phyloP scores from a whole-genome alignment of 2,888 invertebrate genomes.

The Nymphalis urticae region DNA sequence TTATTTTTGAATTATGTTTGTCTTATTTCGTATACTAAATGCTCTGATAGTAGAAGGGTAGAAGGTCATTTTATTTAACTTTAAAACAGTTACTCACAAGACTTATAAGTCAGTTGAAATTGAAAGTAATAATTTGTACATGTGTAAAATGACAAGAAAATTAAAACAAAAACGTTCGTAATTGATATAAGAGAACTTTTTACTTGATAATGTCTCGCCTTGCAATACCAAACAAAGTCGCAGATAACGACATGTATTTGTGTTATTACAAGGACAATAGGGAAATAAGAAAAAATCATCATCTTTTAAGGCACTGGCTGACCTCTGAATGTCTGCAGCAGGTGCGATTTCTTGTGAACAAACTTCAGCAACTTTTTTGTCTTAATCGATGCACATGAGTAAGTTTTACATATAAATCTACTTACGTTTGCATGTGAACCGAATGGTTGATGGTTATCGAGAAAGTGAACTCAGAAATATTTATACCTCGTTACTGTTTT shows the following conservation, averaged over 20 bases:
- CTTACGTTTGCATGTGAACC: conserved; percentile 27
- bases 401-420: conserved; percentile 18
- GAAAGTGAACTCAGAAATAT: conserved; percentile 8
- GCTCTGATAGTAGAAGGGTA: too few relatives aligned
- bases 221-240: background rate
- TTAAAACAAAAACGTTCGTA: too few relatives aligned
- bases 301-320: conserved; percentile 32
- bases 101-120: too few relatives aligned
- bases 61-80: too few relatives aligned
- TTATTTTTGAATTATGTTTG: too few relatives aligned
- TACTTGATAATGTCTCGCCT: background rate
- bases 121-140: too few relatives aligned
- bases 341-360: conserved; percentile 20
- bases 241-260: background rate
- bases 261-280: conserved; percentile 5
- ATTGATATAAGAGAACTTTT: too few relatives aligned
- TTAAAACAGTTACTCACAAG: too few relatives aligned
- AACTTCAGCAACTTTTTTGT: conserved; percentile 15
- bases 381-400: conserved; percentile 21
- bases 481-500: too few relatives aligned
- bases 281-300: conserved; percentile 5
- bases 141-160: too few relatives aligned
- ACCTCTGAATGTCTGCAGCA: conserved; percentile 30
- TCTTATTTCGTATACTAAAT: too few relatives aligned
- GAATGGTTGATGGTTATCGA: conserved; percentile 25